Conservation (phyloP, 2,888 invertebrate species). For the Heliconius erato region DNA sequence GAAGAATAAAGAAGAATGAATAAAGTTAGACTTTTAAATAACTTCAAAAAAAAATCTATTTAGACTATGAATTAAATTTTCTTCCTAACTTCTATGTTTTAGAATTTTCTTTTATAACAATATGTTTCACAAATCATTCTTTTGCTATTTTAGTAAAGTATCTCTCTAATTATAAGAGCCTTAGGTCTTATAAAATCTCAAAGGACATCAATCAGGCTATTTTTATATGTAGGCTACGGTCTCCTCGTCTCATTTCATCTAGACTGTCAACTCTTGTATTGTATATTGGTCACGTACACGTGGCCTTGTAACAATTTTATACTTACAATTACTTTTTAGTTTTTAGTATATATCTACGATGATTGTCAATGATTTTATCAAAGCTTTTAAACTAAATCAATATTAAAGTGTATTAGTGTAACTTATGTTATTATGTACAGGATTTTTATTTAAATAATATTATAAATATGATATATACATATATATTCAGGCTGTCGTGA, state of each 20-base stretch:
- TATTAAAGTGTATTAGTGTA: not conserved
- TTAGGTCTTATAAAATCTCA: not conserved
- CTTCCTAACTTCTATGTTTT: too few relatives aligned
- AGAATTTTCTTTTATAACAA: not conserved
- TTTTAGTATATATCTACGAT: not conserved
- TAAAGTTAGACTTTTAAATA: too few relatives aligned
- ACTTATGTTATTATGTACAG: not conserved
- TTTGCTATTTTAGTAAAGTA: not conserved
- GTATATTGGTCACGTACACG: conserved; percentile 10
- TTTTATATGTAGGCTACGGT: not conserved
- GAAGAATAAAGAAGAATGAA: too few relatives aligned
- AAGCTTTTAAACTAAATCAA: conserved; percentile 1
- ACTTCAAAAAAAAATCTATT: too few relatives aligned
- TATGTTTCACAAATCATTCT: not conserved
- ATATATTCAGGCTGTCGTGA: too few relatives aligned
- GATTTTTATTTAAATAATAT: too few relatives aligned
- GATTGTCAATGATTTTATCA: conserved; percentile 7
- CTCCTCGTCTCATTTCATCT: conserved; percentile 10
- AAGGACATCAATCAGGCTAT: not conserved
- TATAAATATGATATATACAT: too few relatives aligned
- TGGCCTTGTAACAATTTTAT: conserved; percentile 11
- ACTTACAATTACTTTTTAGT: not conserved
- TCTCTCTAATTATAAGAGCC: not conserved
- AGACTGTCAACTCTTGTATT: not conserved
- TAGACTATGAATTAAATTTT: too few relatives aligned